Evolutionary conservation across 2,797 vertebrate genomes (phyloP), one percentile per base, ranked within the genome.

Genomic region (Liparis tanakae): DNA sequence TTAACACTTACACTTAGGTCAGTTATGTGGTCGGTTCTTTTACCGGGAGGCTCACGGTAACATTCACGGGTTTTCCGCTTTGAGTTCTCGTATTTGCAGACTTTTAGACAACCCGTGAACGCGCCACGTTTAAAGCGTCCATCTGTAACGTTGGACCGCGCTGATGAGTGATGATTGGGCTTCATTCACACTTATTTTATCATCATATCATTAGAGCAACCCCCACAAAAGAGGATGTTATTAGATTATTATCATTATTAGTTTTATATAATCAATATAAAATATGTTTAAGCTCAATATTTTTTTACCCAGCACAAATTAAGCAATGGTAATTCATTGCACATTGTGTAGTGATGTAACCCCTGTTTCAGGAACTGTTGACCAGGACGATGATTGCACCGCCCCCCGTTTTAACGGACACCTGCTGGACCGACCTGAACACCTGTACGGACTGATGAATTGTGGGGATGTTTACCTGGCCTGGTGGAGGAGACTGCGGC

Each of bases 381-480:
- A 1, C 54, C 15, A 2, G 43, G 22, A 25, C n/a, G 2, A 60
- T 15, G 13, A 5, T 60, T 22, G 10, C 39, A 41, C 15, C 9
- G n/a, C 25, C 14, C 51, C 1, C 6, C 0, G 4, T 8, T 55
- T n/a, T 25, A 17, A 10, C 34, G 15, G 48, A 67, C 76, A 84
- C 65, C 72, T 76, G 66, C 13, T 2, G 18, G 17, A 67, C 4
- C 7, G 5, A 7, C 46, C 68, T 34, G 53, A 53, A 8, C 18
- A 43, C 7, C 7, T 60, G 33, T 12, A 53, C 4, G 20, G 30
- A 4, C 17, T 10, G 41, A 25, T 10, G 41, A 25, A 14, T n/a
- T 36, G 1, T 1, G 30, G n/a, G 15, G 68, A 66, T 18, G 43
- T 85, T 87, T 86, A 94, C 94, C 94, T 90, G 90, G 91, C 74